These are phyloP conservation scores for Platerodrilus igneus DNA, from an alignment of 2,888 invertebrate species.

Conservation along the genomic window DNA sequence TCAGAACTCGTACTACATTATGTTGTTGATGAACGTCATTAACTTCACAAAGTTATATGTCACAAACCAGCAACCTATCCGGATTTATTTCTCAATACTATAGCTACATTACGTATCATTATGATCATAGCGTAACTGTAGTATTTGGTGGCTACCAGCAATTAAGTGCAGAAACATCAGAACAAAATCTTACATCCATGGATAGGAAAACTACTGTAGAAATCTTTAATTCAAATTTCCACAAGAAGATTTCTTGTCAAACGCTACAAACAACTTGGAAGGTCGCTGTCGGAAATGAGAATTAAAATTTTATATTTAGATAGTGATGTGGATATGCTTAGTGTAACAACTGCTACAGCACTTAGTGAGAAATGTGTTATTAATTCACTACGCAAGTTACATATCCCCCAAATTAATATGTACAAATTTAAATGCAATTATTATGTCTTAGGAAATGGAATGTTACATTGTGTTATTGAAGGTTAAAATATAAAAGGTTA, in stretches of 20 bases:
- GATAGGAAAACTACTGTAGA: slow-evolving; percentile 5
- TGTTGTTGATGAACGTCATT: slow-evolving; percentile 8
- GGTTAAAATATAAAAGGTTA: too few relatives aligned
- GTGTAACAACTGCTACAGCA: too few relatives aligned
- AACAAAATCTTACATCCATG: slow-evolving; percentile 4
- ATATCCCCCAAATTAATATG: too few relatives aligned
- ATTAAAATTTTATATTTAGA: too few relatives aligned
- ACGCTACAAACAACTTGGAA: slow-evolving; percentile 5
- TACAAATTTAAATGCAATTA: too few relatives aligned
- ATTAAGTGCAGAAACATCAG: background rate
- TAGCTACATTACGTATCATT: slow-evolving; percentile 5
- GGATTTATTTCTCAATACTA: slow-evolving; percentile 6
- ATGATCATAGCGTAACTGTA: slow-evolving; percentile 6
- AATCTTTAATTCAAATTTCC: background rate
- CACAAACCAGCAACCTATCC: slow-evolving; percentile 5
- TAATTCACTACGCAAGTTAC: too few relatives aligned
- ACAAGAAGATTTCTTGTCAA: slow-evolving; percentile 4
- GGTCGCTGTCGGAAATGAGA: background rate
- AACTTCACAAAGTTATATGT: slow-evolving; percentile 7
- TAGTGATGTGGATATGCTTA: too few relatives aligned
- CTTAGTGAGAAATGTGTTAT: too few relatives aligned
- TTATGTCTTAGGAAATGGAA: too few relatives aligned
- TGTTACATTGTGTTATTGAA: too few relatives aligned
- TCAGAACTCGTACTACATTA: slow-evolving; percentile 3
- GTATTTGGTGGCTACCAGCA: slow-evolving; percentile 3